Evolutionary conservation across 2,888 invertebrate species (phyloP), one percentile per base, ranked within the genome.

Genomic region (Dryococelus australis): DNA sequence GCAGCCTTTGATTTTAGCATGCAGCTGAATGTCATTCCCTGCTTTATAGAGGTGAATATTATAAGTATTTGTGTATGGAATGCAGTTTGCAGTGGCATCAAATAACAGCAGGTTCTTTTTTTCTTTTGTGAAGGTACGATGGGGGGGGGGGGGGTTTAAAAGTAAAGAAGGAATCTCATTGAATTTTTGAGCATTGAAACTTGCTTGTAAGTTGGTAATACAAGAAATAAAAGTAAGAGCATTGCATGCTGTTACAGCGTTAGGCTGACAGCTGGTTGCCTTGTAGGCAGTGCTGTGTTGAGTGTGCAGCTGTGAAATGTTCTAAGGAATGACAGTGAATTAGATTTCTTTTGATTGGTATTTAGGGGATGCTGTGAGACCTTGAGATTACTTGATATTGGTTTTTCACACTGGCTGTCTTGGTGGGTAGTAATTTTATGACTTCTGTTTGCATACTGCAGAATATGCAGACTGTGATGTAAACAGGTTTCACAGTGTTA

Each of bases 321-420:
- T 16, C 13, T 9, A 65, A 65, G 65, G 65, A 35, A n/a, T 65
- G 65, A 24, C 20, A n/a, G 65, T 16, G n/a, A n/a, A 16, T 65
- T 65, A 10, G 51, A n/a, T 20, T 24, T 65, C 16, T 65, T 65
- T 65, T 20, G 16, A 24, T 65, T 65, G 20, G 24, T 65, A 65
- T n/a, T 24, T 20, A 65, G 16, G 65, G 24, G 65, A 35, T 65
- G 65, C 24, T 65, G 10, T 65, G 24, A 65, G 65, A 65, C 0
- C 16, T 65, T 65, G 24, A 16, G 65, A 65, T 65, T 65, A 24
- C 8, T 16, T 65, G 65, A 12, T 6, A 51, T 51, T 65, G 65
- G 65, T 65, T 65, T 65, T 65, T 65, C 65, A 65, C 65, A 65
- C 65, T 65, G 65, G 65, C n/a, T 65, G 65, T 65, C 20, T 65